Percentiles rank a stretch among this genome's conserved stretches.
Conservation (phyloP, 2,113 vertebrate genomes). For the Poecilia latipinna region DNA sequence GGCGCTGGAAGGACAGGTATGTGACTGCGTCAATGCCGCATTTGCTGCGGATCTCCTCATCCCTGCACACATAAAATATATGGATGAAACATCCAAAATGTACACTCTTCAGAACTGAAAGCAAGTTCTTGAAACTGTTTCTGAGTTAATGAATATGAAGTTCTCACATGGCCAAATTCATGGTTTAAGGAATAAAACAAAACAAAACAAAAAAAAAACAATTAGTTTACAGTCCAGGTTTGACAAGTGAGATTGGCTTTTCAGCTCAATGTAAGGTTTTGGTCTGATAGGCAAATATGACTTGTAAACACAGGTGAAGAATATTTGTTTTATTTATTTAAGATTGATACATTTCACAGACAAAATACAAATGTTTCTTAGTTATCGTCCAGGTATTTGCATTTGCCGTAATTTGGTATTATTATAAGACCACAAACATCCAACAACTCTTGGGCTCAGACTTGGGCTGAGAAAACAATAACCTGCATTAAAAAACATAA, state of each 20-base stretch:
- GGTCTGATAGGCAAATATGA: no score
- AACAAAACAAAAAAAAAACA: not conserved
- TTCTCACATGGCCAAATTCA: not conserved
- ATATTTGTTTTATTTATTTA: no score
- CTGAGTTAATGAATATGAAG: not conserved
- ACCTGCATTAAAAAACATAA: no score
- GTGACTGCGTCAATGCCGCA: slow-evolving; percentile 93
- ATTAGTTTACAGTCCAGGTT: not conserved
- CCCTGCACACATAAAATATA: slow-evolving; percentile 77
- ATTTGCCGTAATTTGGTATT: no score
- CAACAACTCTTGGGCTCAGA: no score
- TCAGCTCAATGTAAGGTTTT: not conserved
- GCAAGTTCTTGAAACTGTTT: not conserved
- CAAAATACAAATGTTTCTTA: no score
- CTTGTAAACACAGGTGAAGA: no score
- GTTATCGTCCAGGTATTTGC: no score
- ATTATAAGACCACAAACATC: no score
- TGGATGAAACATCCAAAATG: slow-evolving; percentile 12
- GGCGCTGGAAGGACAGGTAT: slow-evolving; percentile 96
- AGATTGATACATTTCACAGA: no score
- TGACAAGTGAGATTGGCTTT: not conserved
- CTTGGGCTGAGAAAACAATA: no score
- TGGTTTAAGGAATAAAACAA: not conserved
- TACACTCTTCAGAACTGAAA: not conserved
- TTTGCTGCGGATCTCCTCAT: slow-evolving; percentile 93